Base-by-base conservation (phyloP, 2,113 vertebrate species). In the Sturnus vulgaris region DNA sequence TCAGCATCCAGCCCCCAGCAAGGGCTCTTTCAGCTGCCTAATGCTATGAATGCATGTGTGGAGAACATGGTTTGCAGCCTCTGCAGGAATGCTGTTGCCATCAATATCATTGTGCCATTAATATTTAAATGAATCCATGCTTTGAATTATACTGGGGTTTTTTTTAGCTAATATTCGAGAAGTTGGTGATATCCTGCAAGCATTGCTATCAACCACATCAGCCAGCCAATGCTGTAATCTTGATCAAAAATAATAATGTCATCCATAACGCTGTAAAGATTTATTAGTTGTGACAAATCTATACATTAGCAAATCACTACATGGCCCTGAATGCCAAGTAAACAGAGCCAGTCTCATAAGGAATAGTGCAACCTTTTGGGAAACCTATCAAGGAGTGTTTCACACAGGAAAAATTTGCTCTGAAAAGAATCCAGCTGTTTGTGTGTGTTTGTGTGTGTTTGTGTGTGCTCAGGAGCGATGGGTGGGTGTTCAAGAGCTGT, bases 161-260 rank as follows among this genome's bases (percentile, higher is more conserved):
- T 91, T 90, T 92, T 66, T 70, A 88, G 69, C 66, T 86, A 86
- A 90, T 96, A 93, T 95, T 75, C 40, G 47, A 69, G 70, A 60
- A 66, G 25, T 69, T 91, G 56, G 53, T 94, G 88, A 91, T 84
- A 91, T 86, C 49, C 60, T 92, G 66, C 91, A 93, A 97, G 59
- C 76, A 50, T 22, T n/a, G 4, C 15, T 92, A 96, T 96, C 93
- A 92, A 33, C 70, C 22, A 3, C 91, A 90, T 94, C 95, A 90
- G 66, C 80, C 55, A 92, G 89, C 65, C 63, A 85, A 7, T 28
- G 77, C 71, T 90, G 70, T 91, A 96, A 97, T 97, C 97, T 97
- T 94, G 95, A 95, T 97, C 95, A 95, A 96, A 97, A 97, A 93
- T 97, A 97, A 97, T 96, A 93, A 97, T 80, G 68, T 59, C 87